Base-by-base conservation (phyloP, 2,113 vertebrate genomes). In the Colinus virginianus region DNA sequence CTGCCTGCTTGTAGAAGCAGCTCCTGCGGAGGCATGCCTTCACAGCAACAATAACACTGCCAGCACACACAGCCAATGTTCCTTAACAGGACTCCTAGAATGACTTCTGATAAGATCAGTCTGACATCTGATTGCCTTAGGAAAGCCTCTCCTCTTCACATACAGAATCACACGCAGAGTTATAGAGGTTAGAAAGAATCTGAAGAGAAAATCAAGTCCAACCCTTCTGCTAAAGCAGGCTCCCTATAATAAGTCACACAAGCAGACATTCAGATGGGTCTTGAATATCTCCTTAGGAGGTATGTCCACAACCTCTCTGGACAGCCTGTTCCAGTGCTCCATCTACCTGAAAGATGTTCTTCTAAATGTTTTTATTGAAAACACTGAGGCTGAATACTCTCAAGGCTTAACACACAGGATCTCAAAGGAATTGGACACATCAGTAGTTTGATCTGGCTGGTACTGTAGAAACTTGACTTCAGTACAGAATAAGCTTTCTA, bases 81-180 rank as follows among this genome's bases (percentile, higher is more conserved):
- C 11, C 45, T 46, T 5, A 79, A 30, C 4, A 45, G 66, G 25
- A 61, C 13, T 58, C 70, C 61, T 16, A 15, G 34, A 38, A 68
- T 0, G 1, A 14, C 20, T 56, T 79, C 28, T 28, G 7, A 17
- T 8, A 6, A 77, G 1, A 1, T 58, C 25, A 32, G 19, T 53
- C 48, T 53, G 30, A 61, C 8, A 25, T 4, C 7, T 12, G 45
- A 32, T 56, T 62, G 19, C 43, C 28, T 55, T 40, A 59, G 30
- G 32, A 71, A 21, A 78, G 11, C 13, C 59, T 59, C 34, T 67
- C 9, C 22, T 48, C 13, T 53, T 53, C 51, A 53, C 51, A 53
- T 26, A 53, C 51, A 53, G 51, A 53, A 53, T 53, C 51, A 53
- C 51, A 51, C 25, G 13, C 23, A 16, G 51, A 53, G 51, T 16